Conservation (phyloP, 2,113 vertebrate species). For the Hassar affinis region DNA sequence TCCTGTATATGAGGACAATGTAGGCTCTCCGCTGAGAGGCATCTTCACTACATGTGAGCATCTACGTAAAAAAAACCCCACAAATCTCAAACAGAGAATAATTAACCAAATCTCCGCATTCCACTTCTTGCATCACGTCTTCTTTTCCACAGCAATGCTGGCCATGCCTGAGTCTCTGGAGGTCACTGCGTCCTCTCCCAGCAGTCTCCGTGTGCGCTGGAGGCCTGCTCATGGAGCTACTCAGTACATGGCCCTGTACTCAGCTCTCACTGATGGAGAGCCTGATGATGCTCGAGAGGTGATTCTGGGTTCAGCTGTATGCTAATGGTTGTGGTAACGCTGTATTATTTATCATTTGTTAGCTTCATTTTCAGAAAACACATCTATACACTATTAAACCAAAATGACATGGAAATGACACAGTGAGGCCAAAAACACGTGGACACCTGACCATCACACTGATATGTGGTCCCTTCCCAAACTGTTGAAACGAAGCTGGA, state of each 20-base stretch:
- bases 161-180: slow-evolving; percentile 73
- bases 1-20: slow-evolving; percentile 71
- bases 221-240: slow-evolving; percentile 73
- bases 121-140: background rate
- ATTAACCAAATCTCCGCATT: background rate
- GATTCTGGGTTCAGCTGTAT: slow-evolving; percentile 41
- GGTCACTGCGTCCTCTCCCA: slow-evolving; percentile 76
- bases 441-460: background rate
- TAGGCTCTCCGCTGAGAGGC: slow-evolving; percentile 78
- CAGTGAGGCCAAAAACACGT: background rate
- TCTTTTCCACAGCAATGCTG: slow-evolving; percentile 72
- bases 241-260: slow-evolving; percentile 85
- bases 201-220: slow-evolving; percentile 80
- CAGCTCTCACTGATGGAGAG: slow-evolving; percentile 69
- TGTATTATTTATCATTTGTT: background rate
- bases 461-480: background rate
- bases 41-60: slow-evolving; percentile 83
- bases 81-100: background rate
- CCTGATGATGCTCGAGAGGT: slow-evolving; percentile 78
- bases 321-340: background rate
- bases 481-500: background rate
- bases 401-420: background rate
- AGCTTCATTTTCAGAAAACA: background rate
- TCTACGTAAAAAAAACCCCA: background rate
- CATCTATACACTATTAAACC: background rate